phyloP scores from a whole-genome alignment of 2,888 invertebrate genomes.

The Dicyrtomina minuta region DNA sequence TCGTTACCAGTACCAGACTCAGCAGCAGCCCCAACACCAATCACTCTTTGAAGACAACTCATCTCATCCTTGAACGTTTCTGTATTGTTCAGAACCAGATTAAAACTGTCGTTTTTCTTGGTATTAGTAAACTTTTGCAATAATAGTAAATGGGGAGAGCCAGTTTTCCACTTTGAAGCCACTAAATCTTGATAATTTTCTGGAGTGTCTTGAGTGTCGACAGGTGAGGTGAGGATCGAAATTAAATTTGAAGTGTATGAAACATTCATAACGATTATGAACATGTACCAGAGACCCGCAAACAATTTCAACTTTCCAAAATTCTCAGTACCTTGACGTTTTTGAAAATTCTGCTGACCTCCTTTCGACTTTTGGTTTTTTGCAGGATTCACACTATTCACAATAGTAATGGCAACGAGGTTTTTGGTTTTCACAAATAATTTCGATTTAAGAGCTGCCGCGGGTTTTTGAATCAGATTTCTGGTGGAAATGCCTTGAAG shows the following conservation, averaged over 20 bases:
- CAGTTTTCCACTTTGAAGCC: not conserved
- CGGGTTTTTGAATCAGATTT: not conserved
- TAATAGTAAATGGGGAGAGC: not conserved
- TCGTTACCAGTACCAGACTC: too few relatives aligned
- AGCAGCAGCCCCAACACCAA: too few relatives aligned
- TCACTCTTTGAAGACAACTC: not conserved
- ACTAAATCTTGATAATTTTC: not conserved
- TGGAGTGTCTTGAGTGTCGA: not conserved
- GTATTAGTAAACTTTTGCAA: not conserved
- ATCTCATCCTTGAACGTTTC: not conserved
- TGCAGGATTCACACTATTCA: too few relatives aligned
- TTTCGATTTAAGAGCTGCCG: too few relatives aligned
- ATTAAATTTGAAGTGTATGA: constrained; percentile 1
- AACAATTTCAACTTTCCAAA: not conserved
- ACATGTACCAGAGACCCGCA: not conserved
- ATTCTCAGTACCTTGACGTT: not conserved
- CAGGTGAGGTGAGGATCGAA: not conserved
- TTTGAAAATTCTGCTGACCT: not conserved
- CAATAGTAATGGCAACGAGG: too few relatives aligned
- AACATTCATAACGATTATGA: not conserved
- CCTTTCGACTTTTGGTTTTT: too few relatives aligned
- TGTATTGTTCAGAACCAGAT: not conserved
- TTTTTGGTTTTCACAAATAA: too few relatives aligned
- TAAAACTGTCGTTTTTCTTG: not conserved
- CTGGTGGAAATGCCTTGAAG: not conserved